Evolutionary conservation across 2,888 invertebrate genomes (phyloP).

Genomic region (Calameuta idolon): DNA sequence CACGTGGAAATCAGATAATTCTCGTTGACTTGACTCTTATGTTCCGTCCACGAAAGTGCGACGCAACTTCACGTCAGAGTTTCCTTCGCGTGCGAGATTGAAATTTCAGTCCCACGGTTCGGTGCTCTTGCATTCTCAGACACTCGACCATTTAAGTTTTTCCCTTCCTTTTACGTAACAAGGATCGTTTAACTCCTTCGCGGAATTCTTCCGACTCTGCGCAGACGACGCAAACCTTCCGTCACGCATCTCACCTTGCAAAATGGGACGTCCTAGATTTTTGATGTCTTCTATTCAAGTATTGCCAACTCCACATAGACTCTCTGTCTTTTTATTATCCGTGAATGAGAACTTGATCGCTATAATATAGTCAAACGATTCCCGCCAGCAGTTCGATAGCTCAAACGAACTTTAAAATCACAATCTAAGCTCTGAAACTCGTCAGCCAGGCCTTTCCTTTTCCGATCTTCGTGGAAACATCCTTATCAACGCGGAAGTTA

Average conservation of each 20-base stretch:
- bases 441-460: not conserved
- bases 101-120: constrained; percentile 54
- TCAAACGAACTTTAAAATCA: too few relatives aligned
- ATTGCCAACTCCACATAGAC: not conserved
- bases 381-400: too few relatives aligned
- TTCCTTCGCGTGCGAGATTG: constrained; percentile 53
- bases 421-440: not conserved
- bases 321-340: not conserved
- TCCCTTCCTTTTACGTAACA: constrained; percentile 58
- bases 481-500: not conserved
- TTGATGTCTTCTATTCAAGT: not conserved
- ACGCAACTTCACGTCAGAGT: constrained; percentile 3
- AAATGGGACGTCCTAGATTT: not conserved
- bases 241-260: not conserved
- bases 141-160: constrained; percentile 46
- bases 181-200: constrained; percentile 24
- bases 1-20: not conserved
- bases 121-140: constrained; percentile 54
- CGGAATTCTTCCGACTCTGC: constrained; percentile 1
- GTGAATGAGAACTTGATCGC: not conserved
- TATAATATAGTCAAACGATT: too few relatives aligned
- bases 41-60: not conserved
- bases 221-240: not conserved
- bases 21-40: not conserved
- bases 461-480: too few relatives aligned